Conservation (phyloP, 2,113 vertebrate species). For the Entelurus aequoreus region DNA sequence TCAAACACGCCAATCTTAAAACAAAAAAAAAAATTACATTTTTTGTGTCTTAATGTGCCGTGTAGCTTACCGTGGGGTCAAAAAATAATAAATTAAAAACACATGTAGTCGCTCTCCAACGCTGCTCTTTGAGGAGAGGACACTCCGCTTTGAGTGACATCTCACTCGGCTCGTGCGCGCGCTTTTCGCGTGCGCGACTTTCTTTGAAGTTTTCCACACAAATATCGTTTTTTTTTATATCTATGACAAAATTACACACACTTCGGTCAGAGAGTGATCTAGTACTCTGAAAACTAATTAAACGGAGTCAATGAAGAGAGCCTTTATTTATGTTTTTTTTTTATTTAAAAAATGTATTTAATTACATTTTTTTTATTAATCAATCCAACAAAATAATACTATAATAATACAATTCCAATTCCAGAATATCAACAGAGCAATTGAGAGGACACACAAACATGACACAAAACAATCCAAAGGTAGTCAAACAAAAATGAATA, state of each 20-base stretch:
- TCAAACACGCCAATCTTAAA: slow-evolving; percentile 20
- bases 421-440: too few relatives aligned
- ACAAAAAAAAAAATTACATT: neutral
- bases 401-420: too few relatives aligned
- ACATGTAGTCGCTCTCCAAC: neutral
- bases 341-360: too few relatives aligned
- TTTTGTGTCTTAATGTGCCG: neutral
- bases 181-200: slow-evolving; percentile 26
- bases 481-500: too few relatives aligned
- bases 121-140: slow-evolving; percentile 24
- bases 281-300: too few relatives aligned
- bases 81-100: neutral
- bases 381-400: too few relatives aligned
- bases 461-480: too few relatives aligned
- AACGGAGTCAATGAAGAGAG: neutral
- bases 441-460: too few relatives aligned
- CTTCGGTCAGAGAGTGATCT: too few relatives aligned
- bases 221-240: neutral
- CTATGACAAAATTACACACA: neutral
- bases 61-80: neutral
- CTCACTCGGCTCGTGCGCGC: slow-evolving; percentile 21
- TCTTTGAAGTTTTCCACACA: neutral
- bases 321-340: too few relatives aligned
- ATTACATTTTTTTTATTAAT: too few relatives aligned
- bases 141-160: slow-evolving; percentile 42